These are phyloP conservation scores for Onychostruthus taczanowskii DNA, from an alignment of 2,113 vertebrate genomes.

Conservation along the genomic window DNA sequence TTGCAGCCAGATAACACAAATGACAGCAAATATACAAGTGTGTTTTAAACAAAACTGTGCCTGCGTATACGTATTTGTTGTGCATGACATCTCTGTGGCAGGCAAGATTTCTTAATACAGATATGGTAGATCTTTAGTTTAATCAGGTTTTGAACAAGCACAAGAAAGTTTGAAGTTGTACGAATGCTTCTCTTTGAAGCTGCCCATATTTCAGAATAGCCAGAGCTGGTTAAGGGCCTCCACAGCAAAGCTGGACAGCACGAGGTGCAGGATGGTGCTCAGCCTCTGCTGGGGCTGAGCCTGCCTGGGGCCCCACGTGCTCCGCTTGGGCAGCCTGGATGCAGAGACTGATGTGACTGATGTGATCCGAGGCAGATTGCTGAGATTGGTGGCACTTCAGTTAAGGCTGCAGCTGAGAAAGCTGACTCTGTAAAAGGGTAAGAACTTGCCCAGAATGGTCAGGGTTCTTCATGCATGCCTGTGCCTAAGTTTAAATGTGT, in stretches of 20 bases:
- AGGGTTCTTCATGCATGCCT: fast-evolving
- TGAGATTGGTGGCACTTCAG: not conserved
- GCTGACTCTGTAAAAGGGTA: not conserved
- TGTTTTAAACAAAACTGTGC: not conserved
- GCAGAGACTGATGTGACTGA: not conserved
- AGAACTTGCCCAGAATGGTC: not conserved
- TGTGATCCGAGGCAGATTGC: not conserved
- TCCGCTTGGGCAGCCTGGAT: not conserved
- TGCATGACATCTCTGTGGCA: not conserved
- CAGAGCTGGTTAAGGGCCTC: not conserved
- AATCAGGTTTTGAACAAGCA: not conserved
- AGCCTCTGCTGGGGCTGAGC: not conserved
- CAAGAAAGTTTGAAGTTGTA: not conserved
- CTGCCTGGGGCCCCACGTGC: not conserved
- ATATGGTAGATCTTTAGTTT: not conserved
- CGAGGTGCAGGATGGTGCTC: not conserved
- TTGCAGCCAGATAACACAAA: not conserved
- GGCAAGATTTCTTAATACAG: not conserved
- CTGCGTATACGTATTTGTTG: not conserved
- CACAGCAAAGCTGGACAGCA: not conserved
- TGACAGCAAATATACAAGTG: not conserved
- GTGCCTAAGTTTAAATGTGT: not conserved
- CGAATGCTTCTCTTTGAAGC: not conserved
- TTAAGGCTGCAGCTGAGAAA: not conserved
- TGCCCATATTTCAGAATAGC: not conserved